Conservation (phyloP, 2,113 vertebrate species). For the Recurvirostra avosetta region DNA sequence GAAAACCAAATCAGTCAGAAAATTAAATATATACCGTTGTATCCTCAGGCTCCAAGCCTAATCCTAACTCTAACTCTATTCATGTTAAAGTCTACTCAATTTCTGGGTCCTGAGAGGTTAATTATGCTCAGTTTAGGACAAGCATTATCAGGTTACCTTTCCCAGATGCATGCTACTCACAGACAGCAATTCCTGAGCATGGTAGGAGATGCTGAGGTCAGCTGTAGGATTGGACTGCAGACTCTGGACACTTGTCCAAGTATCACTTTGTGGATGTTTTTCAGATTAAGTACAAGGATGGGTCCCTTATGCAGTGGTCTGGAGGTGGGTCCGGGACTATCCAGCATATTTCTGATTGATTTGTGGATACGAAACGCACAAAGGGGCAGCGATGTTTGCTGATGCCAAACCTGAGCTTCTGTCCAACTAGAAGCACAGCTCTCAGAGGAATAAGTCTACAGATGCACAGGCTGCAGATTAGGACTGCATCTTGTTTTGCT, state of each 20-base stretch:
- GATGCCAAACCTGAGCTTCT: background rate
- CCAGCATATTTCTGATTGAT: background rate
- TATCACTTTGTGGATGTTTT: background rate
- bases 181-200: background rate
- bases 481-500: constrained; percentile 26
- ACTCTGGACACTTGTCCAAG: background rate
- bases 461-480: constrained; percentile 20
- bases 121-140: background rate
- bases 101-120: background rate
- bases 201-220: background rate
- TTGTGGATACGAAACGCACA: background rate
- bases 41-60: background rate
- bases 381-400: background rate
- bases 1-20: background rate
- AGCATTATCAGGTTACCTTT: background rate
- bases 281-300: background rate
- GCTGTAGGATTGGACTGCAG: background rate
- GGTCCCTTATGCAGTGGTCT: background rate
- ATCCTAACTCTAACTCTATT: background rate
- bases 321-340: background rate
- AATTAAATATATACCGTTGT: background rate
- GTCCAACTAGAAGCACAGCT: background rate
- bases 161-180: background rate
- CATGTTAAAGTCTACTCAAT: background rate
- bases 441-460: background rate